phyloP scores from a whole-genome alignment of 2,113 vertebrate genomes.

The Peromyscus maniculatus region DNA sequence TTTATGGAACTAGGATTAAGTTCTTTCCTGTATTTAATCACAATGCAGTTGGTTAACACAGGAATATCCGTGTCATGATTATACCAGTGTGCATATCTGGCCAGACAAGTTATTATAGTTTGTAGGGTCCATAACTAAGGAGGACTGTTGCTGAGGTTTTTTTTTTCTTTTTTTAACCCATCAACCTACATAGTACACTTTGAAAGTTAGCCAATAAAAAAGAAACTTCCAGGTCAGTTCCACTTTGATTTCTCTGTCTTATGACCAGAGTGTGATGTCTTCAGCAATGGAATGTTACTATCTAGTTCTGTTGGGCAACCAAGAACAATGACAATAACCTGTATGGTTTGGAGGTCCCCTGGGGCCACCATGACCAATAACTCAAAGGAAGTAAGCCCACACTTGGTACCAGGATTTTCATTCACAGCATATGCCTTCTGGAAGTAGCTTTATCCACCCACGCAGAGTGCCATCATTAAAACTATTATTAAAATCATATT shows the following conservation, averaged over 20 bases:
- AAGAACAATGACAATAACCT: background rate
- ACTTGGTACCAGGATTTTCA: background rate
- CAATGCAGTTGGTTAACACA: background rate
- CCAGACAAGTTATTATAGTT: background rate
- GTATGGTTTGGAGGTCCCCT: background rate
- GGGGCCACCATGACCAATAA: background rate
- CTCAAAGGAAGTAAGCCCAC: background rate
- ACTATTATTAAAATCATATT: background rate
- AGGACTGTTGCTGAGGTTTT: background rate
- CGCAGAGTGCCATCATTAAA: background rate
- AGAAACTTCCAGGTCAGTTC: background rate
- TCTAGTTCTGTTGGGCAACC: background rate
- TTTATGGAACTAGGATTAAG: background rate
- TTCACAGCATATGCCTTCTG: background rate
- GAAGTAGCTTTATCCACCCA: background rate
- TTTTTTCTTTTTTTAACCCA: too few relatives aligned
- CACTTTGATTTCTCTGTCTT: background rate
- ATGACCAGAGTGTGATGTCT: background rate
- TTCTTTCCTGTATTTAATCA: background rate
- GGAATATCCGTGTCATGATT: background rate
- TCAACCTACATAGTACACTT: background rate
- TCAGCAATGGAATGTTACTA: too few relatives aligned
- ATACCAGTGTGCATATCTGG: background rate
- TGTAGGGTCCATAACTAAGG: background rate
- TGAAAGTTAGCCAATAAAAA: background rate